Conservation (phyloP, 2,797 vertebrate genomes). For the Trachops cirrhosus region DNA sequence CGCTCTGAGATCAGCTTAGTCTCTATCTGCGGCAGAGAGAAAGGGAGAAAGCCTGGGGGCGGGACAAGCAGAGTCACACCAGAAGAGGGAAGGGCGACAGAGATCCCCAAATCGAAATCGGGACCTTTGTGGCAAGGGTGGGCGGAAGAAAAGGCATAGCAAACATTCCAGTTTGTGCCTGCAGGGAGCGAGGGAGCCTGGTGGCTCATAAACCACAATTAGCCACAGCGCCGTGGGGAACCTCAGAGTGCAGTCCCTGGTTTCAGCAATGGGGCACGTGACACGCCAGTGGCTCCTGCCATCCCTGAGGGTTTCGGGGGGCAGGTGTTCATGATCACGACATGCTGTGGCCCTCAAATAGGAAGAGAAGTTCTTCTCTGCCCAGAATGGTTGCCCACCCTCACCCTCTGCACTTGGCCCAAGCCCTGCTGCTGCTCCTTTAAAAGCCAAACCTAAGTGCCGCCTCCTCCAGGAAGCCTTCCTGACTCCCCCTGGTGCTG, state of each 20-base stretch:
- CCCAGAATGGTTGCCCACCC: neutral
- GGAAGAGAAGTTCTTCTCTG: neutral
- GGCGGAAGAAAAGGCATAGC: neutral
- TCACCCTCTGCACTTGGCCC: neutral
- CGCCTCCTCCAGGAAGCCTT: neutral
- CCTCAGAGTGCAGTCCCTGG: neutral
- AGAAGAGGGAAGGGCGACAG: neutral
- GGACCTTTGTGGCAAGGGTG: neutral
- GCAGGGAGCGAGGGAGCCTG: neutral
- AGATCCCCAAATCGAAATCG: neutral
- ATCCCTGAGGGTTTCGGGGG: neutral
- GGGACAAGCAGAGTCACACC: neutral
- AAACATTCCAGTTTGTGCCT: neutral
- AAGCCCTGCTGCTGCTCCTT: neutral
- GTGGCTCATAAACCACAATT: neutral
- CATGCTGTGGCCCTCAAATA: fast-evolving
- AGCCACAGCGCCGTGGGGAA: neutral
- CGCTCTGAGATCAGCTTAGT: neutral
- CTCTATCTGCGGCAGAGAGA: constrained; percentile 43
- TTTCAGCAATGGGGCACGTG: neutral
- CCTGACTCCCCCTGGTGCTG: neutral
- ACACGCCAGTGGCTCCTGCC: neutral
- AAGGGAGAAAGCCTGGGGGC: neutral
- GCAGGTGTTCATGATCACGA: neutral
- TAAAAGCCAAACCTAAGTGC: neutral